Conservation (phyloP, 2,797 vertebrate species). For the Tauraco hartlaubi region DNA sequence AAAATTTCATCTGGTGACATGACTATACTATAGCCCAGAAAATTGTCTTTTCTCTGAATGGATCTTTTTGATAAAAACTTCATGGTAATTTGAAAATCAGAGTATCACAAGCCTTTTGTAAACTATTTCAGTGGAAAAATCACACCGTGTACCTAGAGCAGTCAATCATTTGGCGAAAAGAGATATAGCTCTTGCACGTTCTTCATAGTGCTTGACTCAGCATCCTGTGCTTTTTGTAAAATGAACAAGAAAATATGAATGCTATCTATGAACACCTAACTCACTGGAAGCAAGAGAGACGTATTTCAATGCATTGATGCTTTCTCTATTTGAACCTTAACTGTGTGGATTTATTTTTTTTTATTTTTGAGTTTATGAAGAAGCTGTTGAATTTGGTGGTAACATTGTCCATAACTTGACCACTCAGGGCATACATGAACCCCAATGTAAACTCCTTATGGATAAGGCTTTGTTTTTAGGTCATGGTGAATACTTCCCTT, state of each 20-base stretch:
- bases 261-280: not conserved
- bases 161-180: not conserved
- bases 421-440: not conserved
- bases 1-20: not conserved
- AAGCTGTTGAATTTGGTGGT: not conserved
- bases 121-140: not conserved
- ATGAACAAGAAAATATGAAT: not conserved
- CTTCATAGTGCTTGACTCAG: not conserved
- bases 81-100: not conserved
- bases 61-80: not conserved
- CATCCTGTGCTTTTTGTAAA: not conserved
- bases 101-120: not conserved
- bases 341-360: not conserved
- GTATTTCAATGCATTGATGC: not conserved
- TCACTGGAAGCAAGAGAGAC: not conserved
- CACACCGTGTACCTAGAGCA: not conserved
- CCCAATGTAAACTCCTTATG: not conserved
- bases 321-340: not conserved
- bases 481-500: not conserved
- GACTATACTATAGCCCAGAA: not conserved
- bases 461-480: not conserved
- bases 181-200: not conserved
- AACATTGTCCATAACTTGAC: not conserved
- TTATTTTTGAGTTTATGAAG: not conserved
- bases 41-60: not conserved